Evolutionary conservation across 2,113 vertebrate species (phyloP).

Genomic region (Semnornis frantzii): DNA sequence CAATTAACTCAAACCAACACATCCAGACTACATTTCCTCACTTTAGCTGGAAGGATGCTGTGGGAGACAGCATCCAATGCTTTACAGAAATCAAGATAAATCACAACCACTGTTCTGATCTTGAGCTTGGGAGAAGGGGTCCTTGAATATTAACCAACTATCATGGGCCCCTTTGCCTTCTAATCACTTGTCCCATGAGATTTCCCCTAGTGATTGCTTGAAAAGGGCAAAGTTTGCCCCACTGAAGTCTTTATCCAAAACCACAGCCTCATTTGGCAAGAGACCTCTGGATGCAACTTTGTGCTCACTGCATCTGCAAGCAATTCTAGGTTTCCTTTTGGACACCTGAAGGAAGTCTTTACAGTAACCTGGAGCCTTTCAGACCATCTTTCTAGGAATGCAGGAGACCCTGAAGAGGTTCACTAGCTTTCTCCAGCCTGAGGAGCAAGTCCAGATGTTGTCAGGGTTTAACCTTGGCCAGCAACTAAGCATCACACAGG

Average conservation of each 20-base stretch:
- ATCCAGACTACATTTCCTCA: too few species aligned
- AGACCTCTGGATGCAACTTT: background rate
- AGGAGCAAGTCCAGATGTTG: background rate
- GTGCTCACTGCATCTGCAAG: background rate
- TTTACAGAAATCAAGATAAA: too few species aligned
- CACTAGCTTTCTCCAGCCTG: background rate
- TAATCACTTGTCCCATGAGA: too few species aligned
- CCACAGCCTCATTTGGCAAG: background rate
- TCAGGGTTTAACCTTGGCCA: accelerated
- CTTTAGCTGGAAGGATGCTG: too few species aligned
- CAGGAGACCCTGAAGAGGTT: background rate
- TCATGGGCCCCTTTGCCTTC: too few species aligned
- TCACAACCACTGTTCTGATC: too few species aligned
- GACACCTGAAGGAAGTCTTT: background rate
- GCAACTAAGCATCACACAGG: background rate
- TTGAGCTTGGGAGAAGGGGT: too few species aligned
- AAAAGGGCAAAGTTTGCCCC: too few species aligned
- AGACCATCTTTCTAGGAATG: background rate
- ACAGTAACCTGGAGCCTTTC: background rate
- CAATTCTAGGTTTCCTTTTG: background rate
- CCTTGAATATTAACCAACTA: too few species aligned
- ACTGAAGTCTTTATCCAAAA: background rate
- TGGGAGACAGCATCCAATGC: too few species aligned
- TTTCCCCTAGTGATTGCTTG: too few species aligned
- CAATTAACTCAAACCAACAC: too few species aligned